These are phyloP conservation scores for Rhinogobius similis DNA, from an alignment of 2,113 vertebrate species.

Conservation along the genomic window DNA sequence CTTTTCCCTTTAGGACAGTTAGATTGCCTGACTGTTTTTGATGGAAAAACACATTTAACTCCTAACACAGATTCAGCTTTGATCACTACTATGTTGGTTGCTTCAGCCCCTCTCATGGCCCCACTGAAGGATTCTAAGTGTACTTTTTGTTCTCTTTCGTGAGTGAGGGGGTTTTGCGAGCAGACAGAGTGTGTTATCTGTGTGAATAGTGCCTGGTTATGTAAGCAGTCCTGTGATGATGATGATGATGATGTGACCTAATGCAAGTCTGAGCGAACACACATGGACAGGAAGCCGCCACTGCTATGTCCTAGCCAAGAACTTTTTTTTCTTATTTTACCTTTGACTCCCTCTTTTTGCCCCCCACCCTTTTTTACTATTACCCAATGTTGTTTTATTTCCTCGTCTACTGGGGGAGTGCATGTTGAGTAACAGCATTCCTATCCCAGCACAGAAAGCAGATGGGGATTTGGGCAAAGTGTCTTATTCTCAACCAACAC, in stretches of 20 bases:
- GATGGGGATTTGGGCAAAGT: slow-evolving; percentile 68
- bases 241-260: slow-evolving; percentile 72
- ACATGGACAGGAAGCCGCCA: slow-evolving; percentile 67
- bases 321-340: slow-evolving; percentile 15
- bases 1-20: slow-evolving; percentile 47
- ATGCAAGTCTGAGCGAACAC: slow-evolving; percentile 66
- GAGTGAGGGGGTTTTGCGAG: slow-evolving; percentile 20
- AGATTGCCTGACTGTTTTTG: slow-evolving; percentile 35
- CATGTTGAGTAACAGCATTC: slow-evolving; percentile 71
- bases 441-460: slow-evolving; percentile 67
- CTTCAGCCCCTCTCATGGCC: slow-evolving; percentile 24
- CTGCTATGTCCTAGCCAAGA: slow-evolving; percentile 45
- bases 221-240: slow-evolving; percentile 71
- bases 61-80: slow-evolving; percentile 1
- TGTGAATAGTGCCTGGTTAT: slow-evolving; percentile 68
- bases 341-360: slow-evolving; percentile 13
- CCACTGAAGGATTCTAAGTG: slow-evolving; percentile 31
- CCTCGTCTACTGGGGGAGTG: slow-evolving; percentile 12
- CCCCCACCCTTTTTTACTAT: slow-evolving; percentile 10
- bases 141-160: background rate
- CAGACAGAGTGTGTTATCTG: slow-evolving; percentile 55
- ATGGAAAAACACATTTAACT: slow-evolving; percentile 25
- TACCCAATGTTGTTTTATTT: slow-evolving; percentile 30
- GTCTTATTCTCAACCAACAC: slow-evolving; percentile 55
- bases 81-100: slow-evolving; percentile 21